These are phyloP conservation scores for Acrocera orbiculus DNA, from an alignment of 2,888 invertebrate genomes.

Conservation along the genomic window DNA sequence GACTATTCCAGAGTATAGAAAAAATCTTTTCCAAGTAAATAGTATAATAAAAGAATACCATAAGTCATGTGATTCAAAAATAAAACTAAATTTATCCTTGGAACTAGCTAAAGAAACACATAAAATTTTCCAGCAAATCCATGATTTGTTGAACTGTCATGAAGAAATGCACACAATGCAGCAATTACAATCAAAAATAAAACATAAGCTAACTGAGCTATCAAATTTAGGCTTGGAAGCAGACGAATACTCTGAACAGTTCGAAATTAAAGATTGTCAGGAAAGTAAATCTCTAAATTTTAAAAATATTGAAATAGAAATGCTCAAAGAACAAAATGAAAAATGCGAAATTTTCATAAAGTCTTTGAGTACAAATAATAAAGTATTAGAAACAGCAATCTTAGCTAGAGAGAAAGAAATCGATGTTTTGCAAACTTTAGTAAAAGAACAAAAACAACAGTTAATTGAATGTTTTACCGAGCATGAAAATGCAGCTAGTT, in stretches of 20 bases:
- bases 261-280: constrained; percentile 32
- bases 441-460: constrained; percentile 29
- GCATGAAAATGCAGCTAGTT: constrained; percentile 19
- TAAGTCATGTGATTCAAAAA: constrained; percentile 25
- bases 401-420: constrained; percentile 17
- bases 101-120: constrained; percentile 29
- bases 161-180: no score
- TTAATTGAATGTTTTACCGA: constrained; percentile 26
- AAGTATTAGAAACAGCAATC: neutral
- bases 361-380: no score
- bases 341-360: neutral
- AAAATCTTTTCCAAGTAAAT: no score
- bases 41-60: constrained; percentile 27
- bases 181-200: no score
- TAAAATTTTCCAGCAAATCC: constrained; percentile 23
- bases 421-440: constrained; percentile 24
- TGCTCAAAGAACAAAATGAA: neutral
- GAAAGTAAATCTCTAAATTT: constrained; percentile 33
- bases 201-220: no score
- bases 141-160: constrained; percentile 22
- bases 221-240: constrained; percentile 33
- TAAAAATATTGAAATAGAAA: constrained; percentile 30
- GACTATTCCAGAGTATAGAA: no score
- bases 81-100: constrained; percentile 26
- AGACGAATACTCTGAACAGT: no score